A percentile compares a stretch with the other conserved stretches of the same genome.
Conservation (phyloP, 2,888 invertebrate species). For the Tipula lateralis region DNA sequence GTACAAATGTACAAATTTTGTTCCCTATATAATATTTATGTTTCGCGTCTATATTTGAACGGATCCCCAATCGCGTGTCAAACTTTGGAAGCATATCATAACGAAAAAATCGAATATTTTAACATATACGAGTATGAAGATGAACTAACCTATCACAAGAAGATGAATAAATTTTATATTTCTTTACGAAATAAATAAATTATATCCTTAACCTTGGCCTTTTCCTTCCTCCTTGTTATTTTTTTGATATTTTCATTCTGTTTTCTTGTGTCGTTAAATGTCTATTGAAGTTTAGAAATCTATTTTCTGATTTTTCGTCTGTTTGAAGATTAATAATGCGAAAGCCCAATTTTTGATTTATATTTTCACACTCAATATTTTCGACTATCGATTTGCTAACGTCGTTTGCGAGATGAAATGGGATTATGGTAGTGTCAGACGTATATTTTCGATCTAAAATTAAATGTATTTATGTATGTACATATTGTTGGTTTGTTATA, state of each 20-base stretch:
- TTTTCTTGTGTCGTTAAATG: background rate
- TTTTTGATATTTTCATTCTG: background rate
- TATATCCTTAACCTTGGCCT: slow-evolving; percentile 15
- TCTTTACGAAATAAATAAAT: background rate
- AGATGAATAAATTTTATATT: background rate
- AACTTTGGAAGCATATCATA: background rate
- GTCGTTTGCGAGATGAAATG: background rate
- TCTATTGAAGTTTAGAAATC: background rate
- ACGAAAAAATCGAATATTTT: background rate
- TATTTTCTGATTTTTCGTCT: background rate
- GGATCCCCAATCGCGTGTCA: background rate
- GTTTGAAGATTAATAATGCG: background rate
- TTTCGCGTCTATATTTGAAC: background rate
- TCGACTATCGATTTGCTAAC: background rate
- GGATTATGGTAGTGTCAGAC: too few species aligned
- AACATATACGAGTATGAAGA: background rate
- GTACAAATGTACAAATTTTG: too few species aligned
- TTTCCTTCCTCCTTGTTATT: background rate
- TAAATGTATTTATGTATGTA: too few species aligned
- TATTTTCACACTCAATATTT: background rate
- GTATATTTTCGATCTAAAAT: too few species aligned
- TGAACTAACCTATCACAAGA: background rate
- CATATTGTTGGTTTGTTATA: too few species aligned
- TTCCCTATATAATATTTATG: too few species aligned
- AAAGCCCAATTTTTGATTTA: background rate